These are phyloP conservation scores for Raillietiella orientalis DNA, from an alignment of 2,888 invertebrate species.

Conservation along the genomic window DNA sequence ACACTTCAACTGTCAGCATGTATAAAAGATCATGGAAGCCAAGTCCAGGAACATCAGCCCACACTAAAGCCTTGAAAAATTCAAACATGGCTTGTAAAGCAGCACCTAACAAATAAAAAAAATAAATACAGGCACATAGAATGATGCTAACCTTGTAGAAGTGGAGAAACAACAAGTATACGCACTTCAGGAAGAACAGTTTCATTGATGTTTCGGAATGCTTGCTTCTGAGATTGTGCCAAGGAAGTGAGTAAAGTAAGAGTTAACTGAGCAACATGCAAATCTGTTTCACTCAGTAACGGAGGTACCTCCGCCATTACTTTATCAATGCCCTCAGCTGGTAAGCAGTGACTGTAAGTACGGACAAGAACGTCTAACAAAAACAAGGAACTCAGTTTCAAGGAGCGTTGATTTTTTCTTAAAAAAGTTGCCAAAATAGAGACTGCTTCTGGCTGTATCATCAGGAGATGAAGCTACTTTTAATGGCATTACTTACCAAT, in stretches of 20 bases:
- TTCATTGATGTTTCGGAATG: slow-evolving; percentile 23
- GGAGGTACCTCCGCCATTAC: slow-evolving; percentile 57
- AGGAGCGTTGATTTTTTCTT: slow-evolving; percentile 77
- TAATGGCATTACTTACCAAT: slow-evolving; percentile 20
- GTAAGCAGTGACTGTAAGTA: slow-evolving; percentile 39
- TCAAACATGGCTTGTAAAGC: slow-evolving; percentile 68
- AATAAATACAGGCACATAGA: slow-evolving; percentile 5
- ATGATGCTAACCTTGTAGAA: slow-evolving; percentile 38
- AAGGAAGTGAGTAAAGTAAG: slow-evolving; percentile 48
- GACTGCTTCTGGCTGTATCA: slow-evolving; percentile 54
- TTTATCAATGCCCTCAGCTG: slow-evolving; percentile 34
- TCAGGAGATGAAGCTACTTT: background rate
- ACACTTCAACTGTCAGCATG: slow-evolving; percentile 37
- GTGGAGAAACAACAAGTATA: slow-evolving; percentile 52
- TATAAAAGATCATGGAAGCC: slow-evolving; percentile 46
- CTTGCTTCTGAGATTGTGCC: slow-evolving; percentile 38
- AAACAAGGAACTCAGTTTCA: slow-evolving; percentile 64
- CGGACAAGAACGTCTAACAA: slow-evolving; percentile 64
- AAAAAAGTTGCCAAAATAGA: slow-evolving; percentile 76
- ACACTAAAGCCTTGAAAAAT: slow-evolving; percentile 70
- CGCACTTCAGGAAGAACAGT: slow-evolving; percentile 57
- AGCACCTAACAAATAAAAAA: slow-evolving; percentile 24
- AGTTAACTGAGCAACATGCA: slow-evolving; percentile 82
- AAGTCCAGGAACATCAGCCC: slow-evolving; percentile 34
- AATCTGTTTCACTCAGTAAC: slow-evolving; percentile 64